phyloP scores from a whole-genome alignment of 2,888 invertebrate species.

The Cremastinae sp. region DNA sequence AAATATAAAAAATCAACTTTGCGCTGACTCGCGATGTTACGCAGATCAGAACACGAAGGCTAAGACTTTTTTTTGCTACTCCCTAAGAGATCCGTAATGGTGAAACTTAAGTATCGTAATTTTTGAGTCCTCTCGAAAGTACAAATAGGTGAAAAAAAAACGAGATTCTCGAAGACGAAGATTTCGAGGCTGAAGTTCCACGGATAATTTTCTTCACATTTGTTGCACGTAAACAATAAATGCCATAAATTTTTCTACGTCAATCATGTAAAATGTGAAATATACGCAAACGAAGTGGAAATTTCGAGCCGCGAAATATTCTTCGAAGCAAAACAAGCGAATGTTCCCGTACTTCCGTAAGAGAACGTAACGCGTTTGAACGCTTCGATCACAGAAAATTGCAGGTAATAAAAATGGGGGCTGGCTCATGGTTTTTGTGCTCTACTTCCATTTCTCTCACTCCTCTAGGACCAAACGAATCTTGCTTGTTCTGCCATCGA shows the following conservation, averaged over 20 bases:
- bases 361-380: slow-evolving; percentile 25
- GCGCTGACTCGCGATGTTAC: too few species aligned
- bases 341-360: neutral
- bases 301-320: too few species aligned
- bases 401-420: slow-evolving; percentile 32
- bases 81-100: neutral
- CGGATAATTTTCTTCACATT: slow-evolving; percentile 38
- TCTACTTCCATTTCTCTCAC: slow-evolving; percentile 29
- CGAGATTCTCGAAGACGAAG: slow-evolving; percentile 12
- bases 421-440: slow-evolving; percentile 52
- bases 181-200: slow-evolving; percentile 31
- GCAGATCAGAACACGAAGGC: neutral
- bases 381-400: slow-evolving; percentile 66
- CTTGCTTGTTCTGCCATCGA: neutral
- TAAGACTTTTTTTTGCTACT: slow-evolving; percentile 7
- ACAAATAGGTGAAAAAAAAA: slow-evolving; percentile 31
- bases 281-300: too few species aligned
- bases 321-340: neutral
- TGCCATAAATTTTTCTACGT: slow-evolving; percentile 2
- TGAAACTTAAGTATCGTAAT: neutral
- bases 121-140: neutral
- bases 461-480: slow-evolving; percentile 8
- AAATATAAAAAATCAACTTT: too few species aligned
- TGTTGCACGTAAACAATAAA: slow-evolving; percentile 31
- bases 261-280: too few species aligned